These are phyloP conservation scores for Procambarus virginalis DNA, from an alignment of 1,140 invertebrate genomes.

Conservation along the genomic window DNA sequence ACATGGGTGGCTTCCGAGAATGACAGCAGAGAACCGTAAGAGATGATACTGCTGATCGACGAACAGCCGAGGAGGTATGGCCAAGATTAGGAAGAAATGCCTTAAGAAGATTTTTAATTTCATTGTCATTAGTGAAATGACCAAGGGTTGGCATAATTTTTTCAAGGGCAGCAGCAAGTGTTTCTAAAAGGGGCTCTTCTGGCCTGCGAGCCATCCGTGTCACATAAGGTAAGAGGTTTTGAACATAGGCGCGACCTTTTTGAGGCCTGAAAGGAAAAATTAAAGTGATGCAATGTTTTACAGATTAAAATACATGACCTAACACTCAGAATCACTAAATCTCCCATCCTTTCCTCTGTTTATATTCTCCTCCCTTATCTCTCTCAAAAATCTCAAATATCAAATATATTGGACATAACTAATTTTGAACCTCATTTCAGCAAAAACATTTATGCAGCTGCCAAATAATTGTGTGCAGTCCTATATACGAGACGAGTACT, in stretches of 20 bases:
- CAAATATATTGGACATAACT: too few relatives aligned
- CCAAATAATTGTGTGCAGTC: too few relatives aligned
- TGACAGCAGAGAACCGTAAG: conserved; percentile 80
- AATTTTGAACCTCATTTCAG: too few relatives aligned
- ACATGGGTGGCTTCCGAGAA: conserved; percentile 79
- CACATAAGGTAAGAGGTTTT: conserved; percentile 83
- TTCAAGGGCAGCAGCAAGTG: conserved; percentile 80
- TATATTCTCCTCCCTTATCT: too few relatives aligned
- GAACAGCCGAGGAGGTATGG: conserved; percentile 78
- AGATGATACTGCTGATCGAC: conserved; percentile 81
- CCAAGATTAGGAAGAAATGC: conserved; percentile 81
- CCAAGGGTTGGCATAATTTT: conserved; percentile 83
- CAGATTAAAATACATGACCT: background rate
- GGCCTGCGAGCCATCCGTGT: conserved; percentile 80
- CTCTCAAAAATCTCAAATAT: too few relatives aligned
- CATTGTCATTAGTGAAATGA: conserved; percentile 83
- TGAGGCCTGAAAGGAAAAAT: conserved; percentile 77
- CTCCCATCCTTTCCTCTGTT: too few relatives aligned
- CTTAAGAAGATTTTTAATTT: conserved; percentile 83
- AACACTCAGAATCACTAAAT: background rate
- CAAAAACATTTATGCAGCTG: too few relatives aligned
- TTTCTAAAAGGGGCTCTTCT: conserved; percentile 85
- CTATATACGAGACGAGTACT: too few relatives aligned
- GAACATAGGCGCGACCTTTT: conserved; percentile 83
- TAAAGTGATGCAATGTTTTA: background rate